These are phyloP conservation scores for Sitophilus oryzae DNA, from an alignment of 1,140 invertebrate genomes.

Conservation along the genomic window DNA sequence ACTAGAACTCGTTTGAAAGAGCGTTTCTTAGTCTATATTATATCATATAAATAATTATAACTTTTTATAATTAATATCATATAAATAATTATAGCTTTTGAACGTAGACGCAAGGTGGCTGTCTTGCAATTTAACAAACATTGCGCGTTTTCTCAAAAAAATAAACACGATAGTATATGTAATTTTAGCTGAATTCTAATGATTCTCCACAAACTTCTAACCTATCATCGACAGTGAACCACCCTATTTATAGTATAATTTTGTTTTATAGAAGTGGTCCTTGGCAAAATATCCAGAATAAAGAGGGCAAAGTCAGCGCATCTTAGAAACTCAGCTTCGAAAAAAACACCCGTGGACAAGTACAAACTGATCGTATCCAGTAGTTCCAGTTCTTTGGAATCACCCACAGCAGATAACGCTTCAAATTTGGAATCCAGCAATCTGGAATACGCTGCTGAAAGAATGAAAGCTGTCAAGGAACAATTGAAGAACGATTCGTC, in stretches of 20 bases:
- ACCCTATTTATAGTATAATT: not conserved
- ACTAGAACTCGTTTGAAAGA: no score
- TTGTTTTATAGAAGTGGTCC: constrained; percentile 41
- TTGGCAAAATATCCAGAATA: constrained; percentile 55
- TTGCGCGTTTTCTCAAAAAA: no score
- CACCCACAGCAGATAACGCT: not conserved
- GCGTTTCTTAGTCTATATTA: no score
- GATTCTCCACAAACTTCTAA: no score
- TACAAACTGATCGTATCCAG: constrained; percentile 30
- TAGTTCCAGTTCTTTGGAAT: constrained; percentile 37
- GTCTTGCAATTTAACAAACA: no score
- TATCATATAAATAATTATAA: no score
- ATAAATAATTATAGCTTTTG: no score
- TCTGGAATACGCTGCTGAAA: constrained; percentile 34
- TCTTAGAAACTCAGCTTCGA: constrained; percentile 43
- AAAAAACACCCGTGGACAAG: constrained; percentile 39
- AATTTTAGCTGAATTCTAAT: no score
- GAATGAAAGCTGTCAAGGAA: constrained; percentile 36
- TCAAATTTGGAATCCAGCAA: not conserved
- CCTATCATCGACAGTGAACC: not conserved
- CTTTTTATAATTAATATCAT: no score
- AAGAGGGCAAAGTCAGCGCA: constrained; percentile 55
- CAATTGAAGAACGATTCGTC: constrained; percentile 21
- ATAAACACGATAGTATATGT: no score
- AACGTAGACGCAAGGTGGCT: no score